Base-by-base conservation (phyloP, 2,113 vertebrate species). In the Heterotis niloticus region DNA sequence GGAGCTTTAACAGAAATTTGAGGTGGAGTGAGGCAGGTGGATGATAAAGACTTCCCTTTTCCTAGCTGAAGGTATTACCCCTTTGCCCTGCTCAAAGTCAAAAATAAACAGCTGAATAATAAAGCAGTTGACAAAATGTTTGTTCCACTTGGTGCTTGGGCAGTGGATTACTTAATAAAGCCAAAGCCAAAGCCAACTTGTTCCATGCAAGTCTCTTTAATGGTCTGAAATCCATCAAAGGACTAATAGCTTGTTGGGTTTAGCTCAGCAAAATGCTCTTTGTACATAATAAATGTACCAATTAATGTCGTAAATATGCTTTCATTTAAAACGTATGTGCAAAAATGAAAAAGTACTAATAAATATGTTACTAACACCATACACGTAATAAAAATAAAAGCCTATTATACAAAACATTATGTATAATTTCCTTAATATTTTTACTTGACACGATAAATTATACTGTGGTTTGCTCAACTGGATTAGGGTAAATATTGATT, bases 211-310 rank as follows among this genome's bases (percentile, higher is more conserved):
- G 28, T 57, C 65, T 76, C 73, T 65, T 64, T 76, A 80, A 80
- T 80, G 79, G 73, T 60, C 73, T 60, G 54, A 76, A 68, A 80
- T 80, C 66, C 76, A 80, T 76, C 74, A 80, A 59, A 69, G 73
- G 56, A 64, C 65, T 80, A 76, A 80, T 70, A 67, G 73, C 64
- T 56, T 69, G 79, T 64, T 80, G 64, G 64, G 28, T 69, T 75
- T 44, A 56, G 51, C 18, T 66, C 64, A n/a, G 24, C 67, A 34
- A 80, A 80, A 67, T 20, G 16, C 65, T 76, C 65, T 60, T 74
- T 76, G 73, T 10, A 52, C 18, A 26, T 69, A 80, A 68, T 67
- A 80, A 76, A 76, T 75, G 65, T 65, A 69, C 64, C 65, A 69
- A 76, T 80, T 80, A 80, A 56, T 18, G 65, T 20, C 20, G 54